phyloP scores from a whole-genome alignment of 2,888 invertebrate genomes.

The Axea sp. region DNA sequence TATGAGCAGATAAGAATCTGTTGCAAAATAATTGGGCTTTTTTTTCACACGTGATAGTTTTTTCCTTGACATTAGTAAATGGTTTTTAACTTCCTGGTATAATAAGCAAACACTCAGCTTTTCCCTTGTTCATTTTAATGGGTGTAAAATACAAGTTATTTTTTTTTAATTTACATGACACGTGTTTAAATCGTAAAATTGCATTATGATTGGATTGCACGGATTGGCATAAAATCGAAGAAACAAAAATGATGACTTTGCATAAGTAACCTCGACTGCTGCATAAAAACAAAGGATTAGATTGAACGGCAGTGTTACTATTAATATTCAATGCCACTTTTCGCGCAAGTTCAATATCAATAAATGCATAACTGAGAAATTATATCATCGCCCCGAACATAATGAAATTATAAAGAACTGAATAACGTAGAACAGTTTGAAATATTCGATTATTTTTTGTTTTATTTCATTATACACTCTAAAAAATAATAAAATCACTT shows the following conservation, averaged over 20 bases:
- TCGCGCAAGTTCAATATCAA: slow-evolving; percentile 53
- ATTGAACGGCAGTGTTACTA: slow-evolving; percentile 19
- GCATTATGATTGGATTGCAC: too few relatives aligned
- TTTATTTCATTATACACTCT: too few relatives aligned
- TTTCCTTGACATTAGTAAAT: slow-evolving; percentile 46
- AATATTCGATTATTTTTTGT: too few relatives aligned
- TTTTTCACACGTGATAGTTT: slow-evolving; percentile 28
- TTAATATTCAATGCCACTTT: slow-evolving; percentile 53
- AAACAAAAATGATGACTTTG: slow-evolving; percentile 24
- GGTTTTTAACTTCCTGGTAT: slow-evolving; percentile 10
- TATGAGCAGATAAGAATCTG: slow-evolving; percentile 38
- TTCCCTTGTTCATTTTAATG: too few relatives aligned
- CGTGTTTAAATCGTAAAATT: too few relatives aligned
- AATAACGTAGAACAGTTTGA: too few relatives aligned
- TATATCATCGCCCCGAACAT: slow-evolving; percentile 6
- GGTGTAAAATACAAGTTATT: background rate
- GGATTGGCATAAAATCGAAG: slow-evolving; percentile 42
- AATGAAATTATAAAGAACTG: too few relatives aligned
- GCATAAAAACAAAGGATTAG: slow-evolving; percentile 29
- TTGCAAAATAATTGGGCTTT: slow-evolving; percentile 16
- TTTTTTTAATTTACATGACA: slow-evolving; percentile 1
- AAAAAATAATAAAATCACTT: too few relatives aligned
- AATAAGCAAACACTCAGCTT: too few relatives aligned
- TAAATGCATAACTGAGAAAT: slow-evolving; percentile 37
- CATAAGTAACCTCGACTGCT: slow-evolving; percentile 16